A percentile compares a stretch with the other conserved stretches of the same genome.
These are phyloP conservation scores for Drepana falcataria DNA, from an alignment of 2,888 invertebrate genomes.

Conservation along the genomic window DNA sequence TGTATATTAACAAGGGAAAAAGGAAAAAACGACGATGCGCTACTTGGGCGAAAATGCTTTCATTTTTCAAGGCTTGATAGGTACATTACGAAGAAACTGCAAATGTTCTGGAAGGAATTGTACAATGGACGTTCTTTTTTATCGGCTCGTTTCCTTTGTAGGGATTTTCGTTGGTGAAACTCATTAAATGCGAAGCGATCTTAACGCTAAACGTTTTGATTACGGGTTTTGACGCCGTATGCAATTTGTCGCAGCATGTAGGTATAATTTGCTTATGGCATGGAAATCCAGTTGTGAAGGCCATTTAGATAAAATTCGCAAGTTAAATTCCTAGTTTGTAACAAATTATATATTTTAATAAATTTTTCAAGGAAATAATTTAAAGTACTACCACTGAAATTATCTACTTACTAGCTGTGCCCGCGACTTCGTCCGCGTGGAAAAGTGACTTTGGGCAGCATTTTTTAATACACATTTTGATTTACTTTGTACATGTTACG, in stretches of 20 bases:
- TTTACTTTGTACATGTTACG: too few species aligned
- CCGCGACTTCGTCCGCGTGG: too few species aligned
- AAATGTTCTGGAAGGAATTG: conserved; percentile 48
- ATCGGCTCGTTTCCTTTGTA: conserved; percentile 17
- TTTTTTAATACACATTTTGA: too few species aligned
- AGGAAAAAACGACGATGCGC: conserved; percentile 24
- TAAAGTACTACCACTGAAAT: too few species aligned
- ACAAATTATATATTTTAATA: too few species aligned
- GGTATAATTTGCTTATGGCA: too few species aligned
- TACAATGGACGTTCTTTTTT: conserved; percentile 36
- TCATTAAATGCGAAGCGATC: conserved; percentile 3
- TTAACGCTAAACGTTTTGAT: conserved; percentile 2
- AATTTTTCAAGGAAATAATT: too few species aligned
- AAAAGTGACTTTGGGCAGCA: too few species aligned
- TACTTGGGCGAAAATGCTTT: conserved; percentile 31
- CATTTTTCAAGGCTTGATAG: conserved; percentile 54
- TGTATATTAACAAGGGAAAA: conserved; percentile 38
- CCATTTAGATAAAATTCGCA: too few species aligned
- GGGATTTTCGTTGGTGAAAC: conserved; percentile 10
- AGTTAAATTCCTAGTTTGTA: too few species aligned
- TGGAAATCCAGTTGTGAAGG: too few species aligned
- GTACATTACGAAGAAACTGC: conserved; percentile 53
- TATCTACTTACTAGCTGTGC: too few species aligned
- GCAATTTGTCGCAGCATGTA: not conserved
- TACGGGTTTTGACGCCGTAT: not conserved